phyloP scores from a whole-genome alignment of 2,113 vertebrate species.

The Coreoperca whiteheadi region DNA sequence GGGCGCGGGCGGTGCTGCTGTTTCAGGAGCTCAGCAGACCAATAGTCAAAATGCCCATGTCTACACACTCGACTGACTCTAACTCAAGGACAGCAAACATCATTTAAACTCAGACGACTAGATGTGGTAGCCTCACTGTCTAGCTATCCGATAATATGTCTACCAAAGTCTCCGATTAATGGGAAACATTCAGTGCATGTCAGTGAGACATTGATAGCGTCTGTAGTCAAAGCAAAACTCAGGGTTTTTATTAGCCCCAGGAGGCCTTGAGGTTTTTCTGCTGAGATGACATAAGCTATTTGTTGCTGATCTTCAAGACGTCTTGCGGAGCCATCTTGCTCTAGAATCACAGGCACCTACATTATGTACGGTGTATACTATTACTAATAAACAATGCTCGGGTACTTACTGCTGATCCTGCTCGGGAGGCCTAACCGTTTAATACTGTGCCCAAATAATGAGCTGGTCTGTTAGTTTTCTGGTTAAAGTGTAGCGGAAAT shows the following conservation, averaged over 20 bases:
- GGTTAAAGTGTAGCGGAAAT: constrained; percentile 77
- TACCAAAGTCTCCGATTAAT: constrained; percentile 54
- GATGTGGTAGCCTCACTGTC: constrained; percentile 48
- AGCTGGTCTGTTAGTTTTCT: constrained; percentile 55
- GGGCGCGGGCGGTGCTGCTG: constrained; percentile 24
- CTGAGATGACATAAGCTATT: constrained; percentile 42
- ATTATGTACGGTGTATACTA: neutral
- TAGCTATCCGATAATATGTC: constrained; percentile 68
- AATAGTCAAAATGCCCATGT: constrained; percentile 59
- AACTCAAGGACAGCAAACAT: constrained; percentile 71
- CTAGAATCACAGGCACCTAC: neutral
- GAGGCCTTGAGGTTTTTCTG: constrained; percentile 34
- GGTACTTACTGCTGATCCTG: constrained; percentile 1
- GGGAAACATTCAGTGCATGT: constrained; percentile 70
- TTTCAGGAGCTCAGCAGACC: constrained; percentile 51
- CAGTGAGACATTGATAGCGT: constrained; percentile 56
- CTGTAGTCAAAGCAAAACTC: constrained; percentile 73
- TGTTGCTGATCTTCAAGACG: constrained; percentile 25
- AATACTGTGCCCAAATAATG: constrained; percentile 38
- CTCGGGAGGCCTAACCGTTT: constrained; percentile 11
- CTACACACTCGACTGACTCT: constrained; percentile 57
- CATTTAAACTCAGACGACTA: constrained; percentile 45
- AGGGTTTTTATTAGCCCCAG: constrained; percentile 45
- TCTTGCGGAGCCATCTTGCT: constrained; percentile 19
- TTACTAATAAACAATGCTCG: constrained; percentile 10